phyloP scores from a whole-genome alignment of 2,113 vertebrate species.

The Sinocyclocheilus anshuiensis region DNA sequence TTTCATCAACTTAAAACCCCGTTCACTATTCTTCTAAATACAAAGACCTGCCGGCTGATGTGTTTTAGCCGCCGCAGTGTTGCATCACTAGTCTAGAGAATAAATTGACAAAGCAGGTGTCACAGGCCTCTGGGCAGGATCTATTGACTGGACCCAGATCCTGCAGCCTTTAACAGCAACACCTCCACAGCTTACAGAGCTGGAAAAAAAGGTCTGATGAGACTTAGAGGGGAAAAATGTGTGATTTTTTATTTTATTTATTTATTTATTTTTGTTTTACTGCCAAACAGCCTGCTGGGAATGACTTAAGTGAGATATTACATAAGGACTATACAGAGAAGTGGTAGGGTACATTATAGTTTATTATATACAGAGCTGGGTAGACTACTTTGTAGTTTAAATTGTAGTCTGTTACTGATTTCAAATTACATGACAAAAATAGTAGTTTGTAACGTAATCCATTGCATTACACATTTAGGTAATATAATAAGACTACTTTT shows the following conservation, averaged over 20 bases:
- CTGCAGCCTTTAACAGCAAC: conserved; percentile 60
- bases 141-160: conserved; percentile 43
- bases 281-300: conserved; percentile 19
- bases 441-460: no score
- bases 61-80: conserved; percentile 28
- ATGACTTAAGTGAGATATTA: conserved; percentile 32
- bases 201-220: conserved; percentile 63
- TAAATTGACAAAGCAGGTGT: conserved; percentile 32
- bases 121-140: conserved; percentile 38
- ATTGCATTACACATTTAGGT: no score
- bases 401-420: no score
- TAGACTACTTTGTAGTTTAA: no score
- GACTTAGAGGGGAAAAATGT: conserved; percentile 45
- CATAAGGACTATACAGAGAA: conserved; percentile 51
- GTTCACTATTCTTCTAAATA: conserved; percentile 25
- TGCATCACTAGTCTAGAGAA: conserved; percentile 29
- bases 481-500: no score
- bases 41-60: conserved; percentile 14
- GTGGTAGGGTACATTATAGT: neutral
- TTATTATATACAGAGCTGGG: neutral
- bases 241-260: neutral
- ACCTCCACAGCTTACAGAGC: conserved; percentile 59
- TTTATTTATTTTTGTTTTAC: neutral
- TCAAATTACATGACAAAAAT: no score
- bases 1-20: conserved; percentile 2